Conservation (phyloP, 2,113 vertebrate species). For the Ginglymostoma cirratum region DNA sequence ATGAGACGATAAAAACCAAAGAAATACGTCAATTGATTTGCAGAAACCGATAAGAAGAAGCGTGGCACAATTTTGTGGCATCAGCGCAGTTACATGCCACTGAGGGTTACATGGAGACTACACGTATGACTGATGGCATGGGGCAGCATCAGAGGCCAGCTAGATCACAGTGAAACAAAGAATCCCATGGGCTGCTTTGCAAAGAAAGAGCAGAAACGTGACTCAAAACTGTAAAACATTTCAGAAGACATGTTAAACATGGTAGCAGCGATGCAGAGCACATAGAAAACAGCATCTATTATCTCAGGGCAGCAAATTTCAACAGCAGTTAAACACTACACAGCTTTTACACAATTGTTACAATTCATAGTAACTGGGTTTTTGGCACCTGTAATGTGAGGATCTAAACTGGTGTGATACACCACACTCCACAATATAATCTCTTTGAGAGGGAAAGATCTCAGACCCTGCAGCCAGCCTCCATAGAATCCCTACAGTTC, state of each 20-base stretch:
- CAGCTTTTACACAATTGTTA: too few relatives aligned
- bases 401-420: neutral
- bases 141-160: neutral
- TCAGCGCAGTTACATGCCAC: neutral
- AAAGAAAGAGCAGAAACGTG: neutral
- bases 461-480: neutral
- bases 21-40: neutral
- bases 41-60: too few relatives aligned
- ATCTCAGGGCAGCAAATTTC: neutral
- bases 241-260: neutral
- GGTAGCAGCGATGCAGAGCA: neutral
- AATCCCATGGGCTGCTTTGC: neutral
- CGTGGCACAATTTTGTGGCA: neutral
- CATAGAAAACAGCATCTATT: neutral
- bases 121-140: neutral
- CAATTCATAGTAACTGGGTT: neutral
- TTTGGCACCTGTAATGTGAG: neutral
- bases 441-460: neutral
- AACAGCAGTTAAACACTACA: neutral
- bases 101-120: neutral
- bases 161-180: neutral
- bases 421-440: neutral
- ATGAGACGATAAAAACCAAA: neutral
- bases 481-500: neutral
- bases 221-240: constrained; percentile 18